Base-by-base conservation (phyloP, 2,113 vertebrate genomes). In the Forbesichthys agassizii region DNA sequence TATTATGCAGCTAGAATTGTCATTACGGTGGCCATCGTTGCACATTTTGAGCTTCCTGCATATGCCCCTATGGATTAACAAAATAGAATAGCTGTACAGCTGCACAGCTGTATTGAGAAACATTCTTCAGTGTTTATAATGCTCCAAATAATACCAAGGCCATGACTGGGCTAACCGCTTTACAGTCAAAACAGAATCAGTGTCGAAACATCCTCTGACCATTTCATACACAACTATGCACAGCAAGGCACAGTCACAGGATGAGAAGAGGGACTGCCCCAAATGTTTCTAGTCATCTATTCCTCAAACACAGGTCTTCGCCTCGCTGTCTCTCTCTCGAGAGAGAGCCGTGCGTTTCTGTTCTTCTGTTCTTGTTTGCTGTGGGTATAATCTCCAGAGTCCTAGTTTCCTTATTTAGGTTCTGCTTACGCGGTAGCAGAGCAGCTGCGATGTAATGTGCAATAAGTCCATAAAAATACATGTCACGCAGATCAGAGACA, bases 341-440 rank as follows among this genome's bases (percentile, higher is more conserved):
- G 27, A 27, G 27, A 27, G 53, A 82, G 79, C 77, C 79, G 8
- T 3, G 75, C 84, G 80, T 85, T 86, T 88, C 83, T 82, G 65
- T 74, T 86, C 79, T 89, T 79, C 77, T 83, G 84, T 78, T 88
- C 86, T 86, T 82, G 82, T 84, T 87, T 88, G 84, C 88, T 88
- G 84, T 84, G 81, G 74, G 83, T 84, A 90, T 84, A 77, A 84
- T 89, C 84, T 78, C 71, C 81, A 58, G 74, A 84, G 85, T 75
- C 75, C 85, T 77, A 84, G 61, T 83, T 90, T 89, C 88, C 86
- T 88, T 86, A 42, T 86, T 83, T 84, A 79, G 87, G 88, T 59
- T 36, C 58, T 74, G 75, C 74, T 13, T 79, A 75, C 73, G 64
- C 49, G 18, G 52, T 7, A 58, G 58, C 66, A 49, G 77, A 48